Evolutionary conservation across 2,888 invertebrate species (phyloP).

Genomic region (Doris montereyensis): DNA sequence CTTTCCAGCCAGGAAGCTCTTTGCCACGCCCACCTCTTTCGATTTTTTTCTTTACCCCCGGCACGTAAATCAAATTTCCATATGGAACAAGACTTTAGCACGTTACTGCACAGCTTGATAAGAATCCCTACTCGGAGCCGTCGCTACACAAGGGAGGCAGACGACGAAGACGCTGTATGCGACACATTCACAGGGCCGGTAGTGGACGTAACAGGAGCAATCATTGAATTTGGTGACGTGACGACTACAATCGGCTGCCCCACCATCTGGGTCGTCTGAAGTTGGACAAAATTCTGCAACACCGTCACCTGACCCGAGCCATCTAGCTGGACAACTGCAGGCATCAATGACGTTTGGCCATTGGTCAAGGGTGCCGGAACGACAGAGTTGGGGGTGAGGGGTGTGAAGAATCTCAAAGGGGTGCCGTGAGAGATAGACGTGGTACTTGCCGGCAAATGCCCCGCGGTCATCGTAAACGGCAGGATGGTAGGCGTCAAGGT

Average conservation of each 20-base stretch:
- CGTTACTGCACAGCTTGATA: too few relatives aligned
- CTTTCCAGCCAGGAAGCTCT: too few relatives aligned
- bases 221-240: conserved; percentile 13
- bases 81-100: too few relatives aligned
- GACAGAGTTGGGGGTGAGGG: conserved; percentile 22
- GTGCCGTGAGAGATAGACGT: background rate
- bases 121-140: too few relatives aligned
- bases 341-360: conserved; percentile 27
- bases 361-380: conserved; percentile 16
- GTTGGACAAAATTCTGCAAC: conserved; percentile 32
- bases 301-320: conserved; percentile 33
- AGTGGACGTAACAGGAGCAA: background rate
- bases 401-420: conserved; percentile 20
- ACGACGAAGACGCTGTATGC: too few relatives aligned
- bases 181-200: too few relatives aligned
- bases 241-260: conserved; percentile 36
- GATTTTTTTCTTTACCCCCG: too few relatives aligned
- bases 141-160: too few relatives aligned
- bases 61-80: too few relatives aligned
- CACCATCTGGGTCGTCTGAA: conserved; percentile 7
- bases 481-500: conserved; percentile 18
- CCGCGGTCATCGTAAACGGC: conserved; percentile 6
- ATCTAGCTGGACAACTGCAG: conserved; percentile 35
- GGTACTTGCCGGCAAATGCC: background rate
- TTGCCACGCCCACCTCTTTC: too few relatives aligned